Conservation (phyloP, 1,140 invertebrate species). For the Coelopa frigida region DNA sequence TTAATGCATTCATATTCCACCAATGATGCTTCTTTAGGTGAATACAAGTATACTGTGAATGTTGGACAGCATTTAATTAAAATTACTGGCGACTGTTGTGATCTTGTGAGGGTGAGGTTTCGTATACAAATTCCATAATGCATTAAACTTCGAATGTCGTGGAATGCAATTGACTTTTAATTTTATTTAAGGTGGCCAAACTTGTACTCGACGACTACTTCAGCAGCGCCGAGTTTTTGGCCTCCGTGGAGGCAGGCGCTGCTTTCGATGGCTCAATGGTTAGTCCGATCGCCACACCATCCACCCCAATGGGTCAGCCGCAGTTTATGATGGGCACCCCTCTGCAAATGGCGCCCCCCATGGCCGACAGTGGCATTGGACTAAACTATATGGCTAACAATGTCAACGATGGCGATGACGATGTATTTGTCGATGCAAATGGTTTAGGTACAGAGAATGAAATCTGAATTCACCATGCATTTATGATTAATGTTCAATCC, state of each 20-base stretch:
- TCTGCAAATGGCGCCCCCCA: constrained; percentile 18
- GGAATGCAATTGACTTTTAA: background rate
- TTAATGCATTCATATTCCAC: constrained; percentile 73
- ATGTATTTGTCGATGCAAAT: constrained; percentile 33
- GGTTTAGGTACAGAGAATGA: constrained; percentile 16
- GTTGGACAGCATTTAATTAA: constrained; percentile 72
- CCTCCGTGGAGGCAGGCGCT: constrained; percentile 40
- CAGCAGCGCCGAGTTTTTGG: constrained; percentile 42
- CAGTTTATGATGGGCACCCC: constrained; percentile 30
- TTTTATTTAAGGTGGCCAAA: constrained; percentile 65
- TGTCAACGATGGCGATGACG: constrained; percentile 35
- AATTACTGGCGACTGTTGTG: constrained; percentile 74
- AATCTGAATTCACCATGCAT: too few species aligned
- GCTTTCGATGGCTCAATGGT: constrained; percentile 35
- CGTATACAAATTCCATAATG: constrained; percentile 7
- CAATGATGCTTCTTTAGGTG: constrained; percentile 73
- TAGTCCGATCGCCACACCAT: constrained; percentile 37
- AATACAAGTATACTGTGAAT: constrained; percentile 80
- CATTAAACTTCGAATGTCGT: constrained; percentile 4
- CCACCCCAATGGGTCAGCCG: constrained; percentile 31
- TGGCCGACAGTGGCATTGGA: constrained; percentile 41
- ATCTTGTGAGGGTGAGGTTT: constrained; percentile 72
- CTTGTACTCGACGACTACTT: constrained; percentile 80
- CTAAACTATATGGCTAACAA: constrained; percentile 34
- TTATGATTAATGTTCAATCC: too few species aligned